Evolutionary conservation across 1,140 invertebrate species (phyloP).

Genomic region (Chironomus tepperi): DNA sequence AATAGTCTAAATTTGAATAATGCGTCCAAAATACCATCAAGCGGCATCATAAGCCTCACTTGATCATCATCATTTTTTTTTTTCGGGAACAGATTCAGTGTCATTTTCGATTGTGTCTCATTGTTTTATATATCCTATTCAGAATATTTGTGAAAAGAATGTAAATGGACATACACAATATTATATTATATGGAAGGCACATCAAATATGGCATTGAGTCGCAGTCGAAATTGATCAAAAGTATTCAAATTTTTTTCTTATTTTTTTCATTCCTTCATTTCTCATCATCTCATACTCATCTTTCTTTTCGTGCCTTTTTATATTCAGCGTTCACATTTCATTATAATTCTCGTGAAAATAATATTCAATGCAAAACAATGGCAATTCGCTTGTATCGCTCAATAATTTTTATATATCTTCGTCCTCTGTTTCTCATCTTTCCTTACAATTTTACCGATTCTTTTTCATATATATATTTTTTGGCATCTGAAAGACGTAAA

Average conservation of each 20-base stretch:
- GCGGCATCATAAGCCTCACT: no score
- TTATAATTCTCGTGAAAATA: not conserved
- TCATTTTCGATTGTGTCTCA: not conserved
- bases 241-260: not conserved
- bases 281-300: not conserved
- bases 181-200: no score
- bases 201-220: no score
- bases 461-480: not conserved
- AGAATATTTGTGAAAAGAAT: no score
- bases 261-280: no score
- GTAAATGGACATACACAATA: no score
- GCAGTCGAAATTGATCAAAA: slow-evolving; percentile 4
- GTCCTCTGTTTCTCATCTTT: not conserved
- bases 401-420: not conserved
- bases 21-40: no score
- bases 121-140: not conserved
- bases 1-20: no score
- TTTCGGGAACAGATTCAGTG: not conserved
- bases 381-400: not conserved
- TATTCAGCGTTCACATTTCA: not conserved
- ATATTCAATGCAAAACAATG: slow-evolving; percentile 14
- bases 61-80: no score
- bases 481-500: slow-evolving; percentile 18
- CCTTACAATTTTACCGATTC: not conserved
- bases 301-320: not conserved